Conservation (phyloP, 2,888 invertebrate genomes). For the Dinocampus coccinellae region DNA sequence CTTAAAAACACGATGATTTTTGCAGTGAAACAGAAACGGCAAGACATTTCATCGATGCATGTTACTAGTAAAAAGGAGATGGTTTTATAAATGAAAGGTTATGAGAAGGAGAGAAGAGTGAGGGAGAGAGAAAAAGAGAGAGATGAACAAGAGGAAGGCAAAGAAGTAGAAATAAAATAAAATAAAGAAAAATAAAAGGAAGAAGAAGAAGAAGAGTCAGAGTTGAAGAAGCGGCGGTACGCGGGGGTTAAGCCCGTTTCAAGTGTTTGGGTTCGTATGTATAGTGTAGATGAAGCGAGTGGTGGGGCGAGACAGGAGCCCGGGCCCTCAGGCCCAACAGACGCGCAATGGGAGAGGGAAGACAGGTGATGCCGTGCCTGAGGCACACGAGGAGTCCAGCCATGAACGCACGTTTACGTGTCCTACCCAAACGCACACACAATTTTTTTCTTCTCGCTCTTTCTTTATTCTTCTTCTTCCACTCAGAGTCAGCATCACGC, state of each 20-base stretch:
- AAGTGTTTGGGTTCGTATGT: constrained; percentile 34
- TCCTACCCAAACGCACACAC: constrained; percentile 49
- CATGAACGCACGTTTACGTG: constrained; percentile 55
- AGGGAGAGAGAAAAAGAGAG: neutral
- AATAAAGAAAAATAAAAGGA: neutral
- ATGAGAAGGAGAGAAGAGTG: neutral
- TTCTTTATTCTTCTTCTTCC: constrained; percentile 1
- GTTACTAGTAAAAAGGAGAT: constrained; percentile 8
- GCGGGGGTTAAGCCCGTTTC: constrained; percentile 12
- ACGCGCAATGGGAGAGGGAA: constrained; percentile 53
- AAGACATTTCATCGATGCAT: constrained; percentile 3
- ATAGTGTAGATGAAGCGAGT: constrained; percentile 36
- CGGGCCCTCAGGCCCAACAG: constrained; percentile 23
- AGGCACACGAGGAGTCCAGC: constrained; percentile 48
- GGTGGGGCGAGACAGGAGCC: constrained; percentile 33
- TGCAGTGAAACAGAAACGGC: constrained; percentile 10
- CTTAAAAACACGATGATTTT: constrained; percentile 1
- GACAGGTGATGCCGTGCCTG: constrained; percentile 68
- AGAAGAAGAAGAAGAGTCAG: neutral
- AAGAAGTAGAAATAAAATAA: no score
- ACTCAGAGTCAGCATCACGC: constrained; percentile 25
- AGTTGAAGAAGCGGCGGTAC: neutral
- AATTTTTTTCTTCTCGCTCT: constrained; percentile 40
- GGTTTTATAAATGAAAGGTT: neutral
- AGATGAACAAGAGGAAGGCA: no score